Conservation (phyloP, 2,888 invertebrate genomes). For the Nomada fucata region DNA sequence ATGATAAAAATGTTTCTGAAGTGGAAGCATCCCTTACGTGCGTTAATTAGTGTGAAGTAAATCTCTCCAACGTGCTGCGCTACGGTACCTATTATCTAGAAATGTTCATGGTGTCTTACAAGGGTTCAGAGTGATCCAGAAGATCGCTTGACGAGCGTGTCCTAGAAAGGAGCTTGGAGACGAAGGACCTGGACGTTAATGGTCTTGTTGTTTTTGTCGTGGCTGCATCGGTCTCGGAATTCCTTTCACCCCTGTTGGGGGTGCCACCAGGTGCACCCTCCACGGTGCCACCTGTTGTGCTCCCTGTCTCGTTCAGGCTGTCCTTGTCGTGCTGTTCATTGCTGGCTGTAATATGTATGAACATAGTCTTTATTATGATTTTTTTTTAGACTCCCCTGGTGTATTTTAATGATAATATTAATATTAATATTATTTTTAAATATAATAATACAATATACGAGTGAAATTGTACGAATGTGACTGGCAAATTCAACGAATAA, state of each 20-base stretch:
- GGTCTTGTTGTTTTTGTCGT: constrained; percentile 55
- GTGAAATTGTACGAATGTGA: background rate
- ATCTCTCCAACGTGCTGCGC: no score
- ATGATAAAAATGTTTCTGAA: background rate
- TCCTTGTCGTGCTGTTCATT: constrained; percentile 85
- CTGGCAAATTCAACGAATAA: no score
- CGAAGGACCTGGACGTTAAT: constrained; percentile 78
- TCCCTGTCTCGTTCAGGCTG: constrained; percentile 84
- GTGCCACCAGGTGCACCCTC: constrained; percentile 78
- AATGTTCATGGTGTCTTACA: constrained; percentile 77
- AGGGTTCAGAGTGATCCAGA: constrained; percentile 84
- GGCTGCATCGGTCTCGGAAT: constrained; percentile 51
- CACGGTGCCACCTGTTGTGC: constrained; percentile 81
- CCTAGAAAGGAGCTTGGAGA: constrained; percentile 80
- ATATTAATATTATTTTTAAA: no score
- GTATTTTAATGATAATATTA: background rate
- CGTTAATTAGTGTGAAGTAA: no score
- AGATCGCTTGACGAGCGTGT: constrained; percentile 79
- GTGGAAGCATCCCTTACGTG: no score
- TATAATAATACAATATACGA: background rate
- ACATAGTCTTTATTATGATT: no score
- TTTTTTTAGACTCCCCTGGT: background rate
- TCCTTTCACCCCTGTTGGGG: constrained; percentile 75
- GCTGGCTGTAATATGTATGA: constrained; percentile 79
- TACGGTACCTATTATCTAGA: background rate